Conservation (phyloP, 2,113 vertebrate genomes). For the Heloderma charlesbogerti region DNA sequence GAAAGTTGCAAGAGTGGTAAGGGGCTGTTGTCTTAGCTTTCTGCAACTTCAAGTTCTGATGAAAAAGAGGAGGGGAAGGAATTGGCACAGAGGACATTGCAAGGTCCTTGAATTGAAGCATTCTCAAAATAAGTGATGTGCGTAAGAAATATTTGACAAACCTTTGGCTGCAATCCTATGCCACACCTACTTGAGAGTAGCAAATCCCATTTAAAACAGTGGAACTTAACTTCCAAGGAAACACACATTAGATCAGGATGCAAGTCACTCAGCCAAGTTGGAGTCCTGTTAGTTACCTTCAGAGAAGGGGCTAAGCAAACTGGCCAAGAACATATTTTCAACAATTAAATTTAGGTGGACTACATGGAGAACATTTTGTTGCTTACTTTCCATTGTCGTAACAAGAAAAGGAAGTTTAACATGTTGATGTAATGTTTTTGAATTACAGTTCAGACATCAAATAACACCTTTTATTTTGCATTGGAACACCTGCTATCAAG, state of each 20-base stretch:
- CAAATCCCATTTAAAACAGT: background rate
- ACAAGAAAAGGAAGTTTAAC: background rate
- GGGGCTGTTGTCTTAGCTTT: background rate
- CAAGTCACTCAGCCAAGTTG: background rate
- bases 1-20: background rate
- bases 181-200: background rate
- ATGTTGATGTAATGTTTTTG: background rate
- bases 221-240: background rate
- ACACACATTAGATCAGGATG: too few species aligned
- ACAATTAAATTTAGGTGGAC: background rate
- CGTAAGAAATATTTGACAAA: background rate
- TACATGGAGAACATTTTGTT: accelerated
- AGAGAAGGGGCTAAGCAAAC: background rate
- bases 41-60: background rate
- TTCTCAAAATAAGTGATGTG: background rate
- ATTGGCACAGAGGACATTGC: background rate
- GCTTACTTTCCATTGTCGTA: conserved; percentile 10
- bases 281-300: background rate
- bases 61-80: background rate
- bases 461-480: background rate
- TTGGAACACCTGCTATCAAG: accelerated
- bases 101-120: too few species aligned
- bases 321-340: background rate
- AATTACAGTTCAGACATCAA: background rate
- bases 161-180: background rate